Base-by-base conservation (phyloP, 2,113 vertebrate genomes). In the Pluvianellus socialis region DNA sequence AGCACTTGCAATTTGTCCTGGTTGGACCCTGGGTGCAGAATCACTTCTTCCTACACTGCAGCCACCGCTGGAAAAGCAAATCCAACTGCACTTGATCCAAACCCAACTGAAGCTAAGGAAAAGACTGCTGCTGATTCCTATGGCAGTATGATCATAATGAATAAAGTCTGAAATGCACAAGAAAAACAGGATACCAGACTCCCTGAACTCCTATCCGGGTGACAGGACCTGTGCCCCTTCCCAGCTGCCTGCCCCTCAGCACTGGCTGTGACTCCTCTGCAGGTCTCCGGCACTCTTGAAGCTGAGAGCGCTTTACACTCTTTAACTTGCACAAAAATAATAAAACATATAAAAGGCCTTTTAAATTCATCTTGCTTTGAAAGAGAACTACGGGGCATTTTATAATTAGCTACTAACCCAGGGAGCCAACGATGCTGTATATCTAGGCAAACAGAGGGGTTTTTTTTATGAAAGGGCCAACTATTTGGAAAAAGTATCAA, bases 331-430 rank as follows among this genome's bases (percentile, higher is more conserved):
- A 55, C 44, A 56, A 76, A 87, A 71, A 95, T 38, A 47, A 14
- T 4, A 40, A 85, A 33, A 75, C 38, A 68, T 17, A 58, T 16
- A 73, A 87, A 79, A 67, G 22, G 38, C 47, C 52, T 71, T 91
- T 90, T 44, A 83, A 93, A 91, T 58, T 88, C 38, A 50, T 88
- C 58, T 55, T 84, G 47, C 79, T 94, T 90, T 83, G 80, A 93
- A 95, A 86, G 20, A 90, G 42, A 92, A 71, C 93, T 76, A 63
- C 87, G 86, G 84, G 89, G n/a, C 55, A 90, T 77, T 95, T 94
- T 94, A 80, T 88, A 94, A 94, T 95, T 94, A 88, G 77, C 74
- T 95, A 22, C 86, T 52, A 87, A 79, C 38, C 38, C 63, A 79
- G n/a, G 32, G 32, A 91, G 58, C 32, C 65, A 91, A 32, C 2